Evolutionary conservation across 2,888 invertebrate species (phyloP), one percentile per base, ranked within the genome.

Genomic region (Drosophila kanekoi): DNA sequence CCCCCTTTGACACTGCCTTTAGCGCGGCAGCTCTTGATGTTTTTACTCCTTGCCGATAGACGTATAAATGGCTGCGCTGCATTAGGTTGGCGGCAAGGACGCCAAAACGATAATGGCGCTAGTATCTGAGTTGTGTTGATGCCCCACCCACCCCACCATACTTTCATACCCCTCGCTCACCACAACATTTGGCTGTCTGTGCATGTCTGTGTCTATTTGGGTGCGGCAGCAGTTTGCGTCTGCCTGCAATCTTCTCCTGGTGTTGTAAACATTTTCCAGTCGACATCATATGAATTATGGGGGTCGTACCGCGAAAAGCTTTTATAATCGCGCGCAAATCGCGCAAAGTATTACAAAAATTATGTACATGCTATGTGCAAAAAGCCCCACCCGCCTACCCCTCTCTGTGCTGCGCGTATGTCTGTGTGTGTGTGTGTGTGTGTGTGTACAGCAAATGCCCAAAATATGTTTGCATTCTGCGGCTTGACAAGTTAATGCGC

Each of bases 281-380:
- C 87, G 88, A 88, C 88, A 86, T 86, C 86, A 78, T 85, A 90
- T 91, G 91, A 91, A 91, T 91, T 91, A 91, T 91, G 82, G 81
- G 82, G 85, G 90, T 88, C 89, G 90, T 91, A 91, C 91, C 89
- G 91, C 90, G 85, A 91, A 91, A 91, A 91, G 90, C 91, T 91
- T 91, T 91, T 91, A 91, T 91, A 91, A 91, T 90, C 91, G 91
- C 79, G 82, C 80, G 74, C 91, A 91, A 91, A 91, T 90, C 90
- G 91, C 82, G 90, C 90, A 86, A 85, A 82, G 81, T 81, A 87
- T 83, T 89, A 89, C 87, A 77, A 79, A 88, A 89, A 90, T 91
- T 87, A 90, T 89, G 87, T 83, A 88, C 86, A 77, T 77, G 79
- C 81, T 62, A 48, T 61, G 66, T 62, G 62, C 69, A 65, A 43